These are phyloP conservation scores for Tetanocera ferruginea DNA, from an alignment of 2,888 invertebrate species.

Conservation along the genomic window DNA sequence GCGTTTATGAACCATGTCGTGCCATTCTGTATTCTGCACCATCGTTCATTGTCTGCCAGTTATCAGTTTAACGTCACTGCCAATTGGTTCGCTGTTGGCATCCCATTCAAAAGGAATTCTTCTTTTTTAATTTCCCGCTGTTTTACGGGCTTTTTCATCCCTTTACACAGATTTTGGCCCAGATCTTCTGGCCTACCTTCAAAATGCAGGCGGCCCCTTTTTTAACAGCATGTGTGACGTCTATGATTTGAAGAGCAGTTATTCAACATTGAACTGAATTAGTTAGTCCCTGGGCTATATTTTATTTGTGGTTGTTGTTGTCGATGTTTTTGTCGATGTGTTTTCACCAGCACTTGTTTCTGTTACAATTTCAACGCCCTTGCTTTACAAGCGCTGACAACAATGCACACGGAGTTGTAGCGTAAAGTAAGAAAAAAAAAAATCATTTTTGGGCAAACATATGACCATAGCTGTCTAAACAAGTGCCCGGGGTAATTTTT, in stretches of 20 bases:
- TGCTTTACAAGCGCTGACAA: neutral
- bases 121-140: conserved; percentile 17
- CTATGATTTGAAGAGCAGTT: conserved; percentile 17
- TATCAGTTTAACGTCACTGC: neutral
- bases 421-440: conserved; percentile 43
- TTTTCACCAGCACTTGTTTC: conserved; percentile 7
- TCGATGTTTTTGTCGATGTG: neutral
- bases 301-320: conserved; percentile 15
- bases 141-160: conserved; percentile 7
- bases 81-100: conserved; percentile 37
- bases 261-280: conserved; percentile 4
- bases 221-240: conserved; percentile 24
- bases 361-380: conserved; percentile 30
- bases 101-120: conserved; percentile 11
- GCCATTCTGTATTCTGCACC: neutral
- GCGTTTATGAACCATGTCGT: neutral
- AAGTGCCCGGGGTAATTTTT: conserved; percentile 49
- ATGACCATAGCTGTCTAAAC: conserved; percentile 51
- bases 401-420: neutral
- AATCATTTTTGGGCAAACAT: conserved; percentile 54
- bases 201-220: neutral
- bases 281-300: neutral
- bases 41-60: neutral
- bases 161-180: neutral
- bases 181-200: neutral